Conservation (phyloP, 1,140 invertebrate genomes). For the Ceratina australensis region DNA sequence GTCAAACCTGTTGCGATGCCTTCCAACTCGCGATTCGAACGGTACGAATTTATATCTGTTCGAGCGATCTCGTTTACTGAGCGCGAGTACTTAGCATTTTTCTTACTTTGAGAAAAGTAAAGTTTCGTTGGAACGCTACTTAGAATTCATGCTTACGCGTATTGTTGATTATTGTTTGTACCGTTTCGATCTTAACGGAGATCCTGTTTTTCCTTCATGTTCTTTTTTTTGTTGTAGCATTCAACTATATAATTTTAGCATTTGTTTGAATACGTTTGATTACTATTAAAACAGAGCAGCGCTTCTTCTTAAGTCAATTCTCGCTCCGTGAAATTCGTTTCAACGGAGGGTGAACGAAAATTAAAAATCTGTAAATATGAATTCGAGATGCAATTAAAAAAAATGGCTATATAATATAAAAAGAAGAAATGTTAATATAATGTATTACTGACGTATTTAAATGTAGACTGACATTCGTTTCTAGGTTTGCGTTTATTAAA, state of each 20-base stretch:
- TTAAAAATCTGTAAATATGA: slow-evolving; percentile 37
- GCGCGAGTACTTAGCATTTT: background rate
- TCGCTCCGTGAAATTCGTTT: background rate
- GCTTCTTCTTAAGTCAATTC: slow-evolving; percentile 8
- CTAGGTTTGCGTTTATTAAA: slow-evolving; percentile 68
- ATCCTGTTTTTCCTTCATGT: background rate
- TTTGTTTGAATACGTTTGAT: slow-evolving; percentile 21
- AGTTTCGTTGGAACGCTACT: slow-evolving; percentile 26
- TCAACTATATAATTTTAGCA: background rate
- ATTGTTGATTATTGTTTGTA: slow-evolving; percentile 18
- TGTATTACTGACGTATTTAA: slow-evolving; percentile 54
- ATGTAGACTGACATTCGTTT: slow-evolving; percentile 49
- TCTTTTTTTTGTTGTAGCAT: slow-evolving; percentile 12
- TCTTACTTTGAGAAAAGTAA: slow-evolving; percentile 1
- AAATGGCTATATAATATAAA: slow-evolving; percentile 41
- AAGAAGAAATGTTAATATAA: slow-evolving; percentile 54
- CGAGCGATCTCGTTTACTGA: background rate
- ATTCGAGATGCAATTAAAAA: slow-evolving; percentile 29
- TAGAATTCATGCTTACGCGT: slow-evolving; percentile 21
- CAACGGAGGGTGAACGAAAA: background rate
- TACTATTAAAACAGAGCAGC: background rate
- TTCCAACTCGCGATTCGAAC: background rate
- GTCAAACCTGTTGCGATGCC: slow-evolving; percentile 17
- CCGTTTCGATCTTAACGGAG: slow-evolving; percentile 1
- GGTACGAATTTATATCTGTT: background rate